Conservation (phyloP, 2,888 invertebrate species). For the Nipponacmea schrenckii region DNA sequence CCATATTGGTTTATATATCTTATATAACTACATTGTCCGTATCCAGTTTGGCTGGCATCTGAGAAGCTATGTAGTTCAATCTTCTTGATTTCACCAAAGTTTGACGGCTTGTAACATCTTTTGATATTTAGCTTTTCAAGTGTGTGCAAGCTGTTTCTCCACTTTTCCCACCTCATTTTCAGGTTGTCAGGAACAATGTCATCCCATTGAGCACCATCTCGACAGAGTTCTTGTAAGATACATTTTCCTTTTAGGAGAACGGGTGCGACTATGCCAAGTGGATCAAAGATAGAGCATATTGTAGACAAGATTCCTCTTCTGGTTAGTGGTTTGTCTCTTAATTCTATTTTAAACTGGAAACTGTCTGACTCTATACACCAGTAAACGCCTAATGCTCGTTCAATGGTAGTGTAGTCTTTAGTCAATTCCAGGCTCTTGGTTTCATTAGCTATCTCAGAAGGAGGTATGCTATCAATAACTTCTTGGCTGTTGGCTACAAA, state of each 20-base stretch:
- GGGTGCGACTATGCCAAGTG: conserved; percentile 14
- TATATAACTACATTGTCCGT: conserved; percentile 1
- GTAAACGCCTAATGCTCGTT: conserved; percentile 28
- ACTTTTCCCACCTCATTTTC: conserved; percentile 4
- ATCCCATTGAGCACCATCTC: conserved; percentile 10
- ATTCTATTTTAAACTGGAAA: conserved; percentile 20
- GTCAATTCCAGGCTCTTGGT: conserved; percentile 4
- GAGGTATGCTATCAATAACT: conserved; percentile 19
- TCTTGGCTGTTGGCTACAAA: conserved; percentile 19
- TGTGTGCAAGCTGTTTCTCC: conserved; percentile 1
- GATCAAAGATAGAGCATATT: conserved; percentile 9
- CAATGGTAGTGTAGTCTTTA: conserved; percentile 11
- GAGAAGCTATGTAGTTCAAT: conserved; percentile 11
- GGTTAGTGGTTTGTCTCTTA: conserved; percentile 10
- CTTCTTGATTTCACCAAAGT: neutral
- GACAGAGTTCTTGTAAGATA: conserved; percentile 5
- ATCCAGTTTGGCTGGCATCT: neutral
- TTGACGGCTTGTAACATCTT: neutral
- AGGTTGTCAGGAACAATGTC: neutral
- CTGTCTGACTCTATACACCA: conserved; percentile 25
- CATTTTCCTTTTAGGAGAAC: conserved; percentile 10
- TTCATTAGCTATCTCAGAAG: conserved; percentile 15
- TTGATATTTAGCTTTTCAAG: conserved; percentile 1
- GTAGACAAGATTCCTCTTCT: conserved; percentile 4
- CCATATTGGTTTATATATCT: neutral